Percentiles rank a stretch among this genome's conserved stretches.
phyloP scores from a whole-genome alignment of 2,113 vertebrate species.

The Cyanocitta stelleri region DNA sequence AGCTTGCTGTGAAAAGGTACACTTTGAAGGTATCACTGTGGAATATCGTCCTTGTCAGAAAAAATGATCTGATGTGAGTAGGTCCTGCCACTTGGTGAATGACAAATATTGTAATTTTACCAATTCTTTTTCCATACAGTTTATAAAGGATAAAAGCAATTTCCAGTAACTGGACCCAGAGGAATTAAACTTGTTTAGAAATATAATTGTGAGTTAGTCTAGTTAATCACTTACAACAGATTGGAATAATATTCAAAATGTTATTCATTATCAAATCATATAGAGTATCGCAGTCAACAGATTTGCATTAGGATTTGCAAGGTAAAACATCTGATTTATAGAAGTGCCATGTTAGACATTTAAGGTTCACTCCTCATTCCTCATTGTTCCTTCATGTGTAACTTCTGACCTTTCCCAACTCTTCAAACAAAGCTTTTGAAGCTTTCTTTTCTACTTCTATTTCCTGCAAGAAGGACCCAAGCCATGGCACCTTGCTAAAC shows the following conservation, averaged over 20 bases:
- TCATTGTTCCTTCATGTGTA: background rate
- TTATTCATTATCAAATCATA: background rate
- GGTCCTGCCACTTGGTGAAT: background rate
- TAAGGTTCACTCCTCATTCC: background rate
- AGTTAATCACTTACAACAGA: background rate
- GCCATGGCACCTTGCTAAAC: rapidly evolving
- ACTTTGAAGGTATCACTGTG: background rate
- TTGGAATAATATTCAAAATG: background rate
- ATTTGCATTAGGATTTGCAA: background rate
- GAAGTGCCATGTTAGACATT: background rate
- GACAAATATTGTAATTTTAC: background rate
- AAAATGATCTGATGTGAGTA: background rate
- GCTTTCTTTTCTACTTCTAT: background rate
- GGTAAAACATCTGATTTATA: background rate
- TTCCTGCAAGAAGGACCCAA: background rate
- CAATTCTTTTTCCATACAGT: background rate
- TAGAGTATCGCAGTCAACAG: background rate
- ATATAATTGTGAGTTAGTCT: background rate
- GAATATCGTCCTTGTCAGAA: background rate
- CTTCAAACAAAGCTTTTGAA: background rate
- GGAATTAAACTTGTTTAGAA: background rate
- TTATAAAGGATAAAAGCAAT: background rate
- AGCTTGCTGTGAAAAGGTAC: background rate
- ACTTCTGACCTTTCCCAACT: background rate
- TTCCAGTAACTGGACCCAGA: background rate